Base-by-base conservation (phyloP, 2,113 vertebrate species). In the Acrocephalus arundinaceus region DNA sequence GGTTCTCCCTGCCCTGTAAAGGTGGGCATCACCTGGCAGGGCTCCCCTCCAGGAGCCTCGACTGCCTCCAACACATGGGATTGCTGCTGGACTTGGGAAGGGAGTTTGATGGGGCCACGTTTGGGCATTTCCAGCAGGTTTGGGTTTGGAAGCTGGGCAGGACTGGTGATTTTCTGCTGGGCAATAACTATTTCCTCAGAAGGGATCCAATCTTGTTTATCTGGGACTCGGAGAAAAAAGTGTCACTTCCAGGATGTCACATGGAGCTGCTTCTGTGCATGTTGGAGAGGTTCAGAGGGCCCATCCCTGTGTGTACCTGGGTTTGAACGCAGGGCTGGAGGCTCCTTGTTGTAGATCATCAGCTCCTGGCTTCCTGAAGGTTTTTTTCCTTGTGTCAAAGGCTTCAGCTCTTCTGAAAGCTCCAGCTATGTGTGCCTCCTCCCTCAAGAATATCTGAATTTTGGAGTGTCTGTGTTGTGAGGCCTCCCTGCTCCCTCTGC, bases 101-200 rank as follows among this genome's bases (percentile, higher is more conserved):
- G 63, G 65, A 24, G 10, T 4, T 31, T 0, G 0, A 6, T 3
- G 16, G 12, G n/a, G 30, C 30, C 3, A 1, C 1, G 2, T 18
- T 17, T 27, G 33, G 1, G 11, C 7, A 2, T n/a, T 28, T n/a
- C 4, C 73, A 17, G 48, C 19, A 20, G 51, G 39, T 75, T 45
- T 27, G 49, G 18, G 3, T 4, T 3, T 8, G 21, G n/a, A 35
- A 85, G 55, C 37, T 0, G 0, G 15, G 45, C 57, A 49, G 74
- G 35, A 4, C 13, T 54, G 57, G 7, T 49, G 57, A 11, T 17
- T 79, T 57, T 39, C 37, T 25, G 20, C 43, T 39, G 35, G 16
- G 3, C 16, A 63, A 15, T 10, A 30, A 25, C 17, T 11, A 0
- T 22, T 54, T 57, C 20, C n/a, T 24, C 3, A 0, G 19, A 19